Conservation (phyloP, 2,888 invertebrate species). For the Plebejus anna region DNA sequence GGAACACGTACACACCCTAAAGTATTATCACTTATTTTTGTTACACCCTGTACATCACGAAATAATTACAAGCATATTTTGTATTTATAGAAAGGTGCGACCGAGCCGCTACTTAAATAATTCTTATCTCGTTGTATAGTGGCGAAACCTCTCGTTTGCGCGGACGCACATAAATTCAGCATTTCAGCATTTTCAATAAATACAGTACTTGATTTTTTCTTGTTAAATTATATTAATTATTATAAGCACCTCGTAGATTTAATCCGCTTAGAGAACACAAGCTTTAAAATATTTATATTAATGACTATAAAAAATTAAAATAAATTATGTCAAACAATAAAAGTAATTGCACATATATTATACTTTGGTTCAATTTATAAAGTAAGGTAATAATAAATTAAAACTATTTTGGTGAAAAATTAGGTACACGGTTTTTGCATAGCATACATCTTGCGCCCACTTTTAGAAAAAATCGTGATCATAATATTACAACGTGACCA, state of each 20-base stretch:
- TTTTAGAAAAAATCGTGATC: conserved; percentile 30
- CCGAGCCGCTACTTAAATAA: too few species aligned
- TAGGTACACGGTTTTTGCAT: background rate
- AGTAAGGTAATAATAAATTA: conserved; percentile 7
- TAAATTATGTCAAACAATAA: conserved; percentile 28
- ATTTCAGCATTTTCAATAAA: too few species aligned
- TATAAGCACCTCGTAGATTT: background rate
- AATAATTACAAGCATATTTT: too few species aligned
- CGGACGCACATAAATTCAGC: too few species aligned
- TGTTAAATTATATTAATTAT: too few species aligned
- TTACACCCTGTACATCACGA: too few species aligned
- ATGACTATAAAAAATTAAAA: background rate
- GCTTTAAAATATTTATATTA: background rate
- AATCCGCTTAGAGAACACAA: background rate
- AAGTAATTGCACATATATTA: conserved; percentile 33
- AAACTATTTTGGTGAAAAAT: background rate
- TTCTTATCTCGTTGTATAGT: too few species aligned
- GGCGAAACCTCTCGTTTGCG: too few species aligned
- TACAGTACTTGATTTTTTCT: too few species aligned
- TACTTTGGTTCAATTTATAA: conserved; percentile 31
- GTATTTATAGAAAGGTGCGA: too few species aligned
- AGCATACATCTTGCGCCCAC: conserved; percentile 21
- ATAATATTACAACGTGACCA: conserved; percentile 31
- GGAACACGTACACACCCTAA: too few species aligned
- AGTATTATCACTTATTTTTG: too few species aligned